These are phyloP conservation scores for Micromys minutus DNA, from an alignment of 2,113 vertebrate species.

Conservation along the genomic window DNA sequence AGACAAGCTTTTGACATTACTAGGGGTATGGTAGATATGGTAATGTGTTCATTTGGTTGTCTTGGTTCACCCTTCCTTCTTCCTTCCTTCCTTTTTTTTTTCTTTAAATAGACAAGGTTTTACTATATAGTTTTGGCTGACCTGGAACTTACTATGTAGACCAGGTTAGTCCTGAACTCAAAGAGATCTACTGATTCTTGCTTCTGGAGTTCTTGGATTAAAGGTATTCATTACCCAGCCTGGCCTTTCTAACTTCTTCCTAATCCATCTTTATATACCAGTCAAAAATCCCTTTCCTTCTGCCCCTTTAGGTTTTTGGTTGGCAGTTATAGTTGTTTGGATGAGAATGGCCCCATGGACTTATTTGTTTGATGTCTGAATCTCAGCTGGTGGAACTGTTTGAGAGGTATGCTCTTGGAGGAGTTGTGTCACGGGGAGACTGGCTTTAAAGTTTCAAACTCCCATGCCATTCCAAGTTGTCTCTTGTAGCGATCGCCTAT, in stretches of 20 bases:
- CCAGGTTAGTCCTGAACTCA: not conserved
- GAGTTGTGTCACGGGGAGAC: not conserved
- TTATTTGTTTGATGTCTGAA: not conserved
- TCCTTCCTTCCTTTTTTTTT: not conserved
- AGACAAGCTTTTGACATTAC: not conserved
- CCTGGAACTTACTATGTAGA: not conserved
- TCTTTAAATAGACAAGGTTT: not conserved
- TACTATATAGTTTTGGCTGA: not conserved
- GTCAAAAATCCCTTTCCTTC: not conserved
- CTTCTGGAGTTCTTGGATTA: not conserved
- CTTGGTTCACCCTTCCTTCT: not conserved
- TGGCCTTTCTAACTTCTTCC: not conserved
- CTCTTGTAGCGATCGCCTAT: too few species aligned
- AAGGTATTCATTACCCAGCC: not conserved
- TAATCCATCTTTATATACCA: not conserved
- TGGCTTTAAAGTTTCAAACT: not conserved
- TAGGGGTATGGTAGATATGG: not conserved
- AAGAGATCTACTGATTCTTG: not conserved
- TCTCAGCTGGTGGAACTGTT: not conserved
- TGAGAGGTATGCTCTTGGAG: not conserved
- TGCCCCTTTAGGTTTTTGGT: not conserved
- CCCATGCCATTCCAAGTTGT: not conserved
- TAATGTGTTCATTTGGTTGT: accelerated
- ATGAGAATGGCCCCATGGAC: not conserved
- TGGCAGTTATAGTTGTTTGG: not conserved